phyloP scores from a whole-genome alignment of 2,797 vertebrate species.

The Dendrocincla tyrannina region DNA sequence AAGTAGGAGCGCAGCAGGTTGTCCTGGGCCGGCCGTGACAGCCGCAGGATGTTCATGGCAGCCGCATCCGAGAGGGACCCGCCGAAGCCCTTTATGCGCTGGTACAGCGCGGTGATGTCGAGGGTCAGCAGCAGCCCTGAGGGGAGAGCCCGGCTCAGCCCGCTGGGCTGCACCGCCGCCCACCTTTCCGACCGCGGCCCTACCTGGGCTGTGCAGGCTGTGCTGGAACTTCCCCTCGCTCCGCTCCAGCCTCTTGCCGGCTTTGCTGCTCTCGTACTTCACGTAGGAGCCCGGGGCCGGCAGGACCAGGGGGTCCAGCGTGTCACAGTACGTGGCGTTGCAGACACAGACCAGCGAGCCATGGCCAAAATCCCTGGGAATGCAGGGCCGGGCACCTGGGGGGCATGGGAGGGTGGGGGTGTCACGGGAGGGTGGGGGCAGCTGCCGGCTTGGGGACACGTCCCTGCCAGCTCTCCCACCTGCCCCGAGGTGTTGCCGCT shows the following conservation, averaged over 20 bases:
- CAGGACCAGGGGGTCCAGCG: constrained; percentile 68
- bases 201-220: constrained; percentile 53
- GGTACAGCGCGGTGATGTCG: constrained; percentile 60
- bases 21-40: constrained; percentile 81
- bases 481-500: rapidly evolving
- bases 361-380: constrained; percentile 79
- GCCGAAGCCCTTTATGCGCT: constrained; percentile 89
- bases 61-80: constrained; percentile 91
- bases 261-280: constrained; percentile 33
- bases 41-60: constrained; percentile 88
- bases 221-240: constrained; percentile 53
- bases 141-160: background rate
- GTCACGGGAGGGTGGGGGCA: background rate
- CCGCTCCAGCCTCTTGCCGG: background rate
- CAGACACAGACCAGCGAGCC: constrained; percentile 87
- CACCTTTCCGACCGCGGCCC: rapidly evolving
- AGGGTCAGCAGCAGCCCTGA: constrained; percentile 4
- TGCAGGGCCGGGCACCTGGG: constrained; percentile 78
- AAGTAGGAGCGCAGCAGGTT: constrained; percentile 91
- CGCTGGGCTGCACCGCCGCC: rapidly evolving
- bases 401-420: background rate
- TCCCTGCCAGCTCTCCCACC: background rate
- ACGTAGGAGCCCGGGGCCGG: constrained; percentile 68
- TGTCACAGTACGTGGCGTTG: constrained; percentile 88
- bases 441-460: rapidly evolving